phyloP scores from a whole-genome alignment of 2,113 vertebrate species.

The Typhlomys cinereus region DNA sequence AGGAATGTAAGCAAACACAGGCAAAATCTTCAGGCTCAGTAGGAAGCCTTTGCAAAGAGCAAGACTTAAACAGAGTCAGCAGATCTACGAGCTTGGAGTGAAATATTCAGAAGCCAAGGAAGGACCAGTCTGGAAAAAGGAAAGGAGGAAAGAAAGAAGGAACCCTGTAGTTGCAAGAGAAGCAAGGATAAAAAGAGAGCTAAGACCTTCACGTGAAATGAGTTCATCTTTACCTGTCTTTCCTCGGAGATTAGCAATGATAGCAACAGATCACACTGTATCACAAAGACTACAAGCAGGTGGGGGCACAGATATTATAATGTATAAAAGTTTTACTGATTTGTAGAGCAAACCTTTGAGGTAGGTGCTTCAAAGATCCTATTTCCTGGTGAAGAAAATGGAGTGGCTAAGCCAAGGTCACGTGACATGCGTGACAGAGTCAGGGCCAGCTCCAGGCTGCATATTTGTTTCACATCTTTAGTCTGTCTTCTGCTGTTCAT shows the following conservation, averaged over 20 bases:
- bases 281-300: not conserved
- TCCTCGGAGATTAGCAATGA: not conserved
- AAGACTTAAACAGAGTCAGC: not conserved
- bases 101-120: not conserved
- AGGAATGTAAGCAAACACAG: not conserved
- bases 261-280: not conserved
- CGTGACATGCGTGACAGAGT: not conserved
- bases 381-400: not conserved
- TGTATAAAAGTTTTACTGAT: not conserved
- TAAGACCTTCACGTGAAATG: not conserved
- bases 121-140: not conserved
- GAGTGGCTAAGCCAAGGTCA: not conserved
- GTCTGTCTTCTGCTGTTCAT: not conserved
- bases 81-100: not conserved
- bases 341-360: not conserved
- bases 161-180: not conserved
- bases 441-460: not conserved
- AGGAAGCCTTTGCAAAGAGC: not conserved
- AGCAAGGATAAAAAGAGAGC: not conserved
- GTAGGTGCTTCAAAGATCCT: not conserved
- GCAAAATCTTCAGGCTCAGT: not conserved
- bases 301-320: not conserved
- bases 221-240: not conserved
- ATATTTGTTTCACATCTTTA: not conserved
- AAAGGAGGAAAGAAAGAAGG: not conserved